phyloP scores from a whole-genome alignment of 2,113 vertebrate genomes.

The Pseudonaja textilis region DNA sequence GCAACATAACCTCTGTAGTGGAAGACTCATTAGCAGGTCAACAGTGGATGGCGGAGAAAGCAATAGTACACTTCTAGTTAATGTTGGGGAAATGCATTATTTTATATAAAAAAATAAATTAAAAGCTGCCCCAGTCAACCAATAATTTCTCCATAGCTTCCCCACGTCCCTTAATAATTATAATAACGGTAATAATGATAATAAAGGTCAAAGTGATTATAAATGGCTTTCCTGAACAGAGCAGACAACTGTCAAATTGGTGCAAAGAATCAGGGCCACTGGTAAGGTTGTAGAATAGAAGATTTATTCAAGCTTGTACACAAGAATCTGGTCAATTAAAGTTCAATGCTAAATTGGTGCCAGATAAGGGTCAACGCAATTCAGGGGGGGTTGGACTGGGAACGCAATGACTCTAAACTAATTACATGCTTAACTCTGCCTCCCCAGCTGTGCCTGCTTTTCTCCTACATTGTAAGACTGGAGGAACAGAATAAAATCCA shows the following conservation, averaged over 20 bases:
- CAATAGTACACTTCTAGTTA: not conserved
- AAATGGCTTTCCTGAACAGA: not conserved
- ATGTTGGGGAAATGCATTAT: not conserved
- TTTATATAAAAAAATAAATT: not conserved
- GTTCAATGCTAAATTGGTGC: not conserved
- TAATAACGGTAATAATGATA: not conserved
- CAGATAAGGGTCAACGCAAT: not conserved
- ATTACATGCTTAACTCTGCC: not conserved
- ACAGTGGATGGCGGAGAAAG: not conserved
- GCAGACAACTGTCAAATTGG: not conserved
- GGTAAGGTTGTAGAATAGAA: not conserved
- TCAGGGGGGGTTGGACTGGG: not conserved
- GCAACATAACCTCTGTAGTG: not conserved
- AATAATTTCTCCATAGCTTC: not conserved
- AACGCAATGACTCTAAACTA: not conserved
- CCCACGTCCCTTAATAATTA: not conserved
- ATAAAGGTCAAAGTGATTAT: not conserved
- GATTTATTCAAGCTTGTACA: not conserved
- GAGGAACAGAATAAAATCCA: not conserved
- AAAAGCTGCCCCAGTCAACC: not conserved
- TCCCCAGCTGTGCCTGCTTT: not conserved
- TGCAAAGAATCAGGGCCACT: not conserved
- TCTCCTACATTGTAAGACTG: not conserved
- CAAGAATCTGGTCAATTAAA: not conserved
- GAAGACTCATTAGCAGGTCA: not conserved